Evolutionary conservation across 1,140 invertebrate genomes (phyloP), one percentile per base, ranked within the genome.

Genomic region (Araneus ventricosus): DNA sequence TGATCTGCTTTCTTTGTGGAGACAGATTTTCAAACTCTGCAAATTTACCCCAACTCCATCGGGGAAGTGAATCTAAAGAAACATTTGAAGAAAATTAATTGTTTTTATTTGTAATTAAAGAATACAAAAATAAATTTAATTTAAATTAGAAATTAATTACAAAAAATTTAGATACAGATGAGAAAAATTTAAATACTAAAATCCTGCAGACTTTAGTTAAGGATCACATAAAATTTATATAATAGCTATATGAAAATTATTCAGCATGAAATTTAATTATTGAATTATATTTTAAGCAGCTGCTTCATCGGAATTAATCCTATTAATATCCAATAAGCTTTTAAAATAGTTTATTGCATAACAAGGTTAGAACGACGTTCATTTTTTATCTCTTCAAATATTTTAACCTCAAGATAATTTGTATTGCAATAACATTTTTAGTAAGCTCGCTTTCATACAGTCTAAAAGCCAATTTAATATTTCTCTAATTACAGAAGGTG

Each of bases 41-140:
- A 14, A 84, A 84, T 30, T 27, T 45, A 27, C 45, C n/a, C 82
- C 82, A 87, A 34, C 57, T 87, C 85, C 52, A 82, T 27, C 37
- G 14, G 8, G 85, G 57, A 87, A 27, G 22, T n/a, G 39, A 57
- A 5, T 82, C 80, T 82, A 75, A 24, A 63, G 8, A 63, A 63
- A 63, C 24, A n/a, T 63, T n/a, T n/a, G 24, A 63, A 63, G 59
- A 63, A 63, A 63, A n/a, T 24, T 24, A 63, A n/a, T 24, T 63
- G 8, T 63, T n/a, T n/a, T 14, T n/a, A 24, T 63, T 20, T 63
- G 10, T 22, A 63, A 63, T 52, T 45, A 17, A 0, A 63, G 24
- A 63, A 24, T 22, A 0, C 5, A 63, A 3, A 63, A 2, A 63
- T 59, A 63, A 17, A 22, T n/a, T 1, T 63, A 5, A 57, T 8